Percentiles rank a stretch among this genome's conserved stretches.
Evolutionary conservation across 2,113 vertebrate genomes (phyloP).

Genomic region (Lophotis ruficrista): DNA sequence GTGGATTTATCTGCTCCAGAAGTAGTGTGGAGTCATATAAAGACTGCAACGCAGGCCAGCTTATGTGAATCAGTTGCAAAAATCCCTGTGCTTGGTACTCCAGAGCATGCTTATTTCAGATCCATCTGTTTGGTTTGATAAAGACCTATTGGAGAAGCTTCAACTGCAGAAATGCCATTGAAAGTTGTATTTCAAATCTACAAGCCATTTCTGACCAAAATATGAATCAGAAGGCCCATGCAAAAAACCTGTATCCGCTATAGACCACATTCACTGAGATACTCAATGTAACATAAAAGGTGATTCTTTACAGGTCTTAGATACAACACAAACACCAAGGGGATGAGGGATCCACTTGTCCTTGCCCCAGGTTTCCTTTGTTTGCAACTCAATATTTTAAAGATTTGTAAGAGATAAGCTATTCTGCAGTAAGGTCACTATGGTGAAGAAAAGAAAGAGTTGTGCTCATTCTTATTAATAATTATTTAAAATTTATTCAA

Average conservation of each 20-base stretch:
- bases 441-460: not conserved
- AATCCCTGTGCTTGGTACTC: not conserved
- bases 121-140: not conserved
- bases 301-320: not conserved
- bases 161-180: not conserved
- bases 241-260: not conserved
- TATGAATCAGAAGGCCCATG: not conserved
- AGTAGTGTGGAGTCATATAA: not conserved
- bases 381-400: not conserved
- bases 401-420: not conserved
- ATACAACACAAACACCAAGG: not conserved
- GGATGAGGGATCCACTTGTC: not conserved
- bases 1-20: not conserved
- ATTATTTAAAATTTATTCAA: not conserved
- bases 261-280: not conserved
- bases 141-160: not conserved
- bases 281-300: not conserved
- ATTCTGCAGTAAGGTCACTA: not conserved
- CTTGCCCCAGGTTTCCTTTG: not conserved
- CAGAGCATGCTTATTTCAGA: not conserved
- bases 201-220: not conserved
- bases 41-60: not conserved
- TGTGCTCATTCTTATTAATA: not conserved
- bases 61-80: not conserved
- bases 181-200: not conserved